Conservation (phyloP, 2,797 vertebrate species). For the Micropoecilia bifurca region DNA sequence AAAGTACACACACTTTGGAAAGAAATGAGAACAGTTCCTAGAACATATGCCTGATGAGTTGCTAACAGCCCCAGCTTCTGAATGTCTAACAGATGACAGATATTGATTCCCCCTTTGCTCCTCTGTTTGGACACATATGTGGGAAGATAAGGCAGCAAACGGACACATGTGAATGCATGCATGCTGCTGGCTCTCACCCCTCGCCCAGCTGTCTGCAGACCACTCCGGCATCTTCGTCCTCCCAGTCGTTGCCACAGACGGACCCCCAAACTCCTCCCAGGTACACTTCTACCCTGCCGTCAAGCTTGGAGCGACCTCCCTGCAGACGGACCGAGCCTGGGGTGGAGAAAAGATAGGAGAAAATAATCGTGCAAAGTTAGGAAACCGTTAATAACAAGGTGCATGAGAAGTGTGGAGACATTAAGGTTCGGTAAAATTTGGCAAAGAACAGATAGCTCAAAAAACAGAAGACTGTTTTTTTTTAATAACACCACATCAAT, state of each 20-base stretch:
- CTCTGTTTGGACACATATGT: constrained; percentile 34
- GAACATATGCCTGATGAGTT: constrained; percentile 5
- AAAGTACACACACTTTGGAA: constrained; percentile 38
- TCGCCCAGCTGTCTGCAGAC: constrained; percentile 89
- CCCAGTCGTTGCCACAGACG: constrained; percentile 86
- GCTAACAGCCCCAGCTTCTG: constrained; percentile 24
- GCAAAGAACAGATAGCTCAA: background rate
- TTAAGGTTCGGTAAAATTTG: background rate
- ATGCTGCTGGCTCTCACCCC: constrained; percentile 83
- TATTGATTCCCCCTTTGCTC: constrained; percentile 37
- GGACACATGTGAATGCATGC: background rate
- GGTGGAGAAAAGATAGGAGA: background rate
- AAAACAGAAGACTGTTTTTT: background rate
- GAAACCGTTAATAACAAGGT: background rate
- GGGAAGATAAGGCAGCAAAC: constrained; percentile 11
- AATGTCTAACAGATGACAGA: constrained; percentile 9
- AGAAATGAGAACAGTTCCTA: constrained; percentile 4
- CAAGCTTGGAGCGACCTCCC: constrained; percentile 85
- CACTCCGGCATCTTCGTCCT: constrained; percentile 85
- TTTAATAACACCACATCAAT: background rate
- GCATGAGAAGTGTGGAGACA: background rate
- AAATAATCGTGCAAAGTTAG: background rate
- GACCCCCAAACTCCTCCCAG: constrained; percentile 86
- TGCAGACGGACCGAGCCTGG: constrained; percentile 87
- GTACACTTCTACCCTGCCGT: constrained; percentile 90